These are phyloP conservation scores for Aptenodytes patagonicus DNA, from an alignment of 2,113 vertebrate species.

Conservation along the genomic window DNA sequence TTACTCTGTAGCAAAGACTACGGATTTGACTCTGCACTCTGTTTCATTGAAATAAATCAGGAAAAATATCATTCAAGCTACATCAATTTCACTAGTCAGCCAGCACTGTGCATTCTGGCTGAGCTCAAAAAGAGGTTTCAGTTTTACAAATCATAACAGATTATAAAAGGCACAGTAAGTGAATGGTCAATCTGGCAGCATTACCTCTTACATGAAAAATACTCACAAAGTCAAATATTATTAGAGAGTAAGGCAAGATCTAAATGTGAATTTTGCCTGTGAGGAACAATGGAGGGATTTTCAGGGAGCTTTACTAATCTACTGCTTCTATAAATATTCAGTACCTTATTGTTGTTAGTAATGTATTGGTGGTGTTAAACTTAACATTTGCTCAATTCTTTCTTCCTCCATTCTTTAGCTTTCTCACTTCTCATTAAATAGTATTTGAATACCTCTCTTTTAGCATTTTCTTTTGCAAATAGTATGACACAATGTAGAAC, in stretches of 20 bases:
- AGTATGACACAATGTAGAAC: neutral
- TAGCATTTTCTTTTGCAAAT: constrained; percentile 29
- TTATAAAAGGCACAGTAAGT: neutral
- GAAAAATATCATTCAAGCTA: neutral
- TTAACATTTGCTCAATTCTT: neutral
- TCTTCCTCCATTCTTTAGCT: neutral
- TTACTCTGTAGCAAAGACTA: neutral
- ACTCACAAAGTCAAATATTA: neutral
- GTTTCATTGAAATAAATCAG: neutral
- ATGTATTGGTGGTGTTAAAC: neutral
- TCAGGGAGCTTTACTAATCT: neutral
- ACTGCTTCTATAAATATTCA: constrained; percentile 21
- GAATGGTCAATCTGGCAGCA: neutral
- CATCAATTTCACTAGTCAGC: neutral
- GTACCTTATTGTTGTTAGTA: neutral
- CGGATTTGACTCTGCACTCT: neutral
- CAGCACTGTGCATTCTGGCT: neutral
- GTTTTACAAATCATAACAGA: neutral
- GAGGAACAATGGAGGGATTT: neutral
- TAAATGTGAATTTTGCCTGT: neutral
- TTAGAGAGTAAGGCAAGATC: neutral
- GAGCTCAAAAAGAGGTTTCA: neutral
- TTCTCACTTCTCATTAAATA: constrained; percentile 25
- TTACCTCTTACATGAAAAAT: neutral
- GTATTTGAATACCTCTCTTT: neutral